Evolutionary conservation across 2,113 vertebrate genomes (phyloP).

Genomic region (Halcyon malimbica): DNA sequence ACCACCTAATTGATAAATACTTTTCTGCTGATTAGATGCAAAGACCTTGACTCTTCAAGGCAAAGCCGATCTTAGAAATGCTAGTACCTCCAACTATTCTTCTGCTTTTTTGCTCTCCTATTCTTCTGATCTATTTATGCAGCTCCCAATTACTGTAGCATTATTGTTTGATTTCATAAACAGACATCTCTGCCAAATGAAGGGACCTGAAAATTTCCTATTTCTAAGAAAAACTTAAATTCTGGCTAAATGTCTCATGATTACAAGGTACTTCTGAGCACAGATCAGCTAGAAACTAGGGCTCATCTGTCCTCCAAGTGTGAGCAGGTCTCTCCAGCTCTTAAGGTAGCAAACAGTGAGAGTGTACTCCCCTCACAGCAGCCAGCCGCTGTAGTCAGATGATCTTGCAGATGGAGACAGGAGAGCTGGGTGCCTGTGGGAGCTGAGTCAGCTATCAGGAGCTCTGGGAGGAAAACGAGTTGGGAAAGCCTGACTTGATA

Average conservation of each 20-base stretch:
- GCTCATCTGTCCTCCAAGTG: background rate
- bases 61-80: background rate
- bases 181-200: background rate
- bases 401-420: background rate
- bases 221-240: background rate
- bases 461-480: background rate
- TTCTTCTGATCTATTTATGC: background rate
- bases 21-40: background rate
- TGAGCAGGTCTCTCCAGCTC: background rate
- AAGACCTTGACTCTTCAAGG: background rate
- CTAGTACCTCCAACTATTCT: background rate
- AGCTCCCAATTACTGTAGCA: background rate
- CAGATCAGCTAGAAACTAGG: background rate
- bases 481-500: background rate
- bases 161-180: background rate
- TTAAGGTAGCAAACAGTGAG: background rate
- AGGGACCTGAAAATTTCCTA: background rate
- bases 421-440: background rate
- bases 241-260: background rate
- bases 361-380: background rate
- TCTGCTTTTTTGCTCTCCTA: background rate
- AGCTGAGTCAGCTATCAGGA: background rate
- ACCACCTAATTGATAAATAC: slow-evolving; percentile 8
- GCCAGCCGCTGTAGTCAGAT: background rate
- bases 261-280: background rate